Conservation (phyloP, 2,888 invertebrate species). For the Galerucella nymphaeae region DNA sequence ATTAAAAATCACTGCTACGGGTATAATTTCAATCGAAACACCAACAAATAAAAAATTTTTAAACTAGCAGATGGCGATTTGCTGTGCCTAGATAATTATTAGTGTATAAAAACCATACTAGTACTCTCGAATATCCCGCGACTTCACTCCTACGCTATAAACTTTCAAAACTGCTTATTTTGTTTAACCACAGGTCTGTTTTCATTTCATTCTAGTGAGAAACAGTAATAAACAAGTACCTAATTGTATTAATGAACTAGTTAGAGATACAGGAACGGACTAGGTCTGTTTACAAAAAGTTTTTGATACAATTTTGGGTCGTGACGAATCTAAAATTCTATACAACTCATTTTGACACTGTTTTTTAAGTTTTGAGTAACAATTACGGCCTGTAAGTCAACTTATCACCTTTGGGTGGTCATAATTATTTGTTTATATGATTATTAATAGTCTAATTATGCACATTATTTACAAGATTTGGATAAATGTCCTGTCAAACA, state of each 20-base stretch:
- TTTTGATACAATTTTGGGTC: too few relatives aligned
- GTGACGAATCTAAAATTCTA: too few relatives aligned
- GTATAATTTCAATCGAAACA: slow-evolving; percentile 18
- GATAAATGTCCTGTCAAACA: too few relatives aligned
- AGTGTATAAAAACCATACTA: slow-evolving; percentile 43
- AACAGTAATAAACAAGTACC: slow-evolving; percentile 22
- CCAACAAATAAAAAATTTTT: slow-evolving; percentile 12
- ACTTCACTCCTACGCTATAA: slow-evolving; percentile 28
- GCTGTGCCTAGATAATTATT: slow-evolving; percentile 42
- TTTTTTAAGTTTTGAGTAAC: too few relatives aligned
- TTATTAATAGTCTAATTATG: too few relatives aligned
- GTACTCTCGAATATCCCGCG: slow-evolving; percentile 31
- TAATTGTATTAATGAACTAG: slow-evolving; percentile 27
- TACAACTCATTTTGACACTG: too few relatives aligned
- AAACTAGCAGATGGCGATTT: slow-evolving; percentile 12
- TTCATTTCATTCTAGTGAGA: slow-evolving; percentile 38
- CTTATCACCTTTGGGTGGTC: too few relatives aligned
- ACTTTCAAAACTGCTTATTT: slow-evolving; percentile 27
- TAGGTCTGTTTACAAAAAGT: neutral
- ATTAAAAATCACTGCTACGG: slow-evolving; percentile 19
- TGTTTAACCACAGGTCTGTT: slow-evolving; percentile 27
- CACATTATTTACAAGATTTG: too few relatives aligned
- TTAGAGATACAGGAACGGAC: slow-evolving; percentile 28
- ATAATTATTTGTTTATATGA: too few relatives aligned
- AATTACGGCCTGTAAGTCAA: too few relatives aligned